Evolutionary conservation across 2,113 vertebrate genomes (phyloP), one percentile per base, ranked within the genome.

Genomic region (Oplegnathus fasciatus): DNA sequence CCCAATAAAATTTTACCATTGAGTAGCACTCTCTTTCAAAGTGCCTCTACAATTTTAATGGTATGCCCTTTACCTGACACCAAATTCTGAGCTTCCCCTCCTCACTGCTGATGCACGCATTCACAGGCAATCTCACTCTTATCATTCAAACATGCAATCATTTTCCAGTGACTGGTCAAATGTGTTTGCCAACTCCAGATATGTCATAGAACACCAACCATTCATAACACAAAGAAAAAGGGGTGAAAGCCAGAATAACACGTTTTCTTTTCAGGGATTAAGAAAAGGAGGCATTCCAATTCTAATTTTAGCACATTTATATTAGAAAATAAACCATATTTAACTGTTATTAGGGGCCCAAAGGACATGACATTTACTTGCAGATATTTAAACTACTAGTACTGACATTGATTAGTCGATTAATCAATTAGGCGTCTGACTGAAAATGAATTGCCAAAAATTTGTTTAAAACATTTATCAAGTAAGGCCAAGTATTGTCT

Each of bases 131-230:
- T n/a, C n/a, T n/a, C n/a, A 72, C 30, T 54, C 3, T 26, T 22
- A 42, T 44, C 15, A 20, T 20, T 66, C 14, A 60, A 37, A 46
- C 61, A 62, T 32, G 8, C 6, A 26, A 8, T 32, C 0, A 10
- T 55, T 83, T 69, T 70, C n/a, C 32, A 68, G 17, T 80, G 67
- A 24, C n/a, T 26, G 17, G 17, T 3, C 40, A 75, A 57, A 68
- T 13, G 14, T 80, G 11, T 55, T 55, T 69, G 40, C 37, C 58
- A 73, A 9, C 17, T 40, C n/a, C n/a, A n/a, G n/a, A n/a, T n/a
- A n/a, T n/a, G 8, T 44, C 32, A 24, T 3, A 54, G 14, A 62
- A 3, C 6, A 22, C 2, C 4, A 5, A 0, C 3, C 5, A 22
- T 68, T 58, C 1, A 20, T 40, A 18, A 44, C 24, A 57, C 9